Base-by-base conservation (phyloP, 2,888 invertebrate genomes). In the Mythimna loreyi region DNA sequence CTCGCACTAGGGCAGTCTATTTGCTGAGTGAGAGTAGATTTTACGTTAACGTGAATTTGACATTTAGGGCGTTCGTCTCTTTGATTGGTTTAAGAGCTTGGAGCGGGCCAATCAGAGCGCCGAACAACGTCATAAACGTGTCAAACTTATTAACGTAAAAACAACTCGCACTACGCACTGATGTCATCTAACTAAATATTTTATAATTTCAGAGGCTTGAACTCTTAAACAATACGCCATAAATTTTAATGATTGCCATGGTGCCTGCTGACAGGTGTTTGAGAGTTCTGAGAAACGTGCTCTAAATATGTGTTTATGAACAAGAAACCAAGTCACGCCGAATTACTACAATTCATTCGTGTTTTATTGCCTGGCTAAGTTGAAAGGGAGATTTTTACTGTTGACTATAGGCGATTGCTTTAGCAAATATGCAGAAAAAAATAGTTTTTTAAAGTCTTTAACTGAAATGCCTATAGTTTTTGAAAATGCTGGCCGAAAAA, bases 201-300 rank as follows among this genome's bases (percentile, higher is more conserved):
- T 36, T 36, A n/a, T 52, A 28, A 55, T 69, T 56, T 61, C 56
- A 19, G 25, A 9, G 50, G 49, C 5, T 56, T 58, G n/a, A 65
- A 59, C 25, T 64, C 25, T 49, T 66, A 16, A 63, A 70, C 59
- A 76, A 66, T 76, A 60, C 25, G 25, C 45, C 55, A 66, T 78
- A 69, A 50, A 63, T 66, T 61, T 53, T 40, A 66, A 36, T 49
- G n/a, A 19, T 9, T 40, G 36, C n/a, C 45, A 60, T 61, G 36
- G 16, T 25, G 53, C 30, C 56, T 16, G 59, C 36, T 36, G 58
- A 50, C 77, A 60, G 47, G 50, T 68, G 61, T 23, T 50, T 47
- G 9, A 59, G 21, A 59, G 61, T 62, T 68, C 53, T 59, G 0
- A 62, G 52, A 69, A 80, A 7, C 66, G 30, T 60, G 52, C 47